phyloP scores from a whole-genome alignment of 2,113 vertebrate genomes.

The Eclectus roratus region DNA sequence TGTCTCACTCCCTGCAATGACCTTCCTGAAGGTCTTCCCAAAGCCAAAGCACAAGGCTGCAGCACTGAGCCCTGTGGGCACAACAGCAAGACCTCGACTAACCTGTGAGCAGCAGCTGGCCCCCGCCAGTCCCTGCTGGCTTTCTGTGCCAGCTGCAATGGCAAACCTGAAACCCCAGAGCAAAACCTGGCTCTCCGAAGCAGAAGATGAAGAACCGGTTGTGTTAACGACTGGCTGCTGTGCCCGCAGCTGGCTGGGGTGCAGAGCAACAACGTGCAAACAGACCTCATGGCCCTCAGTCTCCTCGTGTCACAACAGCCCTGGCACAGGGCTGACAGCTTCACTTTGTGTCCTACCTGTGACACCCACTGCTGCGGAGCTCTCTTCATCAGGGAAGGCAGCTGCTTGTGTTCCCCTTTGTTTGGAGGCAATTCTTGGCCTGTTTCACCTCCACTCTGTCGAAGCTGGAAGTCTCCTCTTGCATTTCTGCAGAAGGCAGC shows the following conservation, averaged over 20 bases:
- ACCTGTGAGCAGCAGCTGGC: too few relatives aligned
- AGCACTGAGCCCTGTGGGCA: rapidly evolving
- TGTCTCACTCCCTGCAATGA: neutral
- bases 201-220: neutral
- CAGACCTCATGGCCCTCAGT: neutral
- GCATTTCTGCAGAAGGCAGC: neutral
- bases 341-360: rapidly evolving
- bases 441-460: rapidly evolving
- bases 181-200: neutral
- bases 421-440: rapidly evolving
- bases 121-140: neutral
- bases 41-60: neutral
- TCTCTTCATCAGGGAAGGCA: neutral
- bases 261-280: rapidly evolving
- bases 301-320: rapidly evolving
- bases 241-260: rapidly evolving
- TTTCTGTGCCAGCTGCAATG: rapidly evolving
- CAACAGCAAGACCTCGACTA: rapidly evolving
- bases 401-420: rapidly evolving
- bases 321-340: neutral
- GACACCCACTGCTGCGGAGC: rapidly evolving
- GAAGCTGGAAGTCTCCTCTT: neutral
- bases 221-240: rapidly evolving
- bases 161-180: neutral
- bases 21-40: neutral